These are phyloP conservation scores for Pachycephus smyrnensis DNA, from an alignment of 2,888 invertebrate genomes.

Conservation along the genomic window DNA sequence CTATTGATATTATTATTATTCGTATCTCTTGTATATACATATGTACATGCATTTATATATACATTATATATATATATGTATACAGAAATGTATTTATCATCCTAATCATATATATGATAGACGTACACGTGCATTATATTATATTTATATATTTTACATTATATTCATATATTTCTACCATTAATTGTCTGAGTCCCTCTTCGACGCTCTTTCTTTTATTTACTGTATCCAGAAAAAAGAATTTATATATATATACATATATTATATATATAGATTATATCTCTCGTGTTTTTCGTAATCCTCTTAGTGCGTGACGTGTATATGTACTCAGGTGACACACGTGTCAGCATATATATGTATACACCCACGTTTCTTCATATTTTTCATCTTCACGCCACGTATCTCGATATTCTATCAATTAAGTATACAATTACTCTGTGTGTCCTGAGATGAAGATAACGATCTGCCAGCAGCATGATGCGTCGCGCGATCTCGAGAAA, in stretches of 20 bases:
- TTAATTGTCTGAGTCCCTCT: background rate
- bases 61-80: slow-evolving; percentile 10
- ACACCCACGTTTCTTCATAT: background rate
- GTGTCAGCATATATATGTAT: background rate
- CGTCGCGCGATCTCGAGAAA: background rate
- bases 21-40: slow-evolving; percentile 33
- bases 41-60: slow-evolving; percentile 25
- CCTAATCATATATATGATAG: background rate
- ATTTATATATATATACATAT: background rate
- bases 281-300: background rate
- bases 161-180: background rate
- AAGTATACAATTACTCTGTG: slow-evolving; percentile 1
- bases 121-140: slow-evolving; percentile 13
- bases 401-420: slow-evolving; percentile 1
- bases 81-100: background rate
- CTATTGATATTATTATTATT: slow-evolving; percentile 21
- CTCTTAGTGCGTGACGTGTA: background rate
- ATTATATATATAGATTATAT: background rate
- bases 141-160: no score
- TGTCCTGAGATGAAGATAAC: background rate
- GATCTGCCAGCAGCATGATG: slow-evolving; percentile 16
- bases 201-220: background rate
- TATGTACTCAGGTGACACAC: background rate
- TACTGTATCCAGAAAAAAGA: background rate
- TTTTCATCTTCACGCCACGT: background rate